Evolutionary conservation across 2,888 invertebrate species (phyloP).

Genomic region (Patella ulyssiponensis): DNA sequence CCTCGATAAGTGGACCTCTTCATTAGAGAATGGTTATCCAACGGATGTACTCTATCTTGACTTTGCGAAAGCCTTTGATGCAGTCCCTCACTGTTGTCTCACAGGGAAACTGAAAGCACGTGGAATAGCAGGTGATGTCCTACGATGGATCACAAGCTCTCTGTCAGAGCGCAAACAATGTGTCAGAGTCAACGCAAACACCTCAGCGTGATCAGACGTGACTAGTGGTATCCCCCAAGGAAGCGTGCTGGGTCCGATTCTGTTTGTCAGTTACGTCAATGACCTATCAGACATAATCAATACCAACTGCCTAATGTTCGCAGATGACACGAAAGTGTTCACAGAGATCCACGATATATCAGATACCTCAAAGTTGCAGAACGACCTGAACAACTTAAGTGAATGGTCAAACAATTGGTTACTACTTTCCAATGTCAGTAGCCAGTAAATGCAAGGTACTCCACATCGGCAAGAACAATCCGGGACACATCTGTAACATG

Average conservation of each 20-base stretch:
- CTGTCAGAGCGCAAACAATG: neutral
- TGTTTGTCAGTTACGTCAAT: constrained; percentile 34
- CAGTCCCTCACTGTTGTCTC: constrained; percentile 18
- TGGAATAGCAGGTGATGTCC: neutral
- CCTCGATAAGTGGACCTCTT: constrained; percentile 18
- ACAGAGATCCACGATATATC: neutral
- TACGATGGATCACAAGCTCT: neutral
- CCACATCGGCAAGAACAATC: constrained; percentile 15
- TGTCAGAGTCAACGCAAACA: neutral
- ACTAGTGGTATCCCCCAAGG: neutral
- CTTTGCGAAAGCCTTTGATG: constrained; percentile 13
- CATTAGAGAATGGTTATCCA: constrained; percentile 15
- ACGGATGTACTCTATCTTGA: constrained; percentile 13
- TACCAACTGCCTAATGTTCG: constrained; percentile 18
- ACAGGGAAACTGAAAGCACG: constrained; percentile 10
- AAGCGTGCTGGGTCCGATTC: constrained; percentile 33
- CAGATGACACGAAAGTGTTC: constrained; percentile 32
- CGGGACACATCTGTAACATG: neutral
- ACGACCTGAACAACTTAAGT: constrained; percentile 18
- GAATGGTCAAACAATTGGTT: constrained; percentile 31
- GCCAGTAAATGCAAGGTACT: constrained; percentile 25
- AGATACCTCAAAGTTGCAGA: constrained; percentile 5
- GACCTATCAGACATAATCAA: constrained; percentile 28
- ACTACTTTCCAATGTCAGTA: constrained; percentile 24
- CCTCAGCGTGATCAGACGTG: neutral